A percentile compares a stretch with the other conserved stretches of the same genome.
Evolutionary conservation across 1,140 invertebrate genomes (phyloP).

Genomic region (Zaprionus inermis): DNA sequence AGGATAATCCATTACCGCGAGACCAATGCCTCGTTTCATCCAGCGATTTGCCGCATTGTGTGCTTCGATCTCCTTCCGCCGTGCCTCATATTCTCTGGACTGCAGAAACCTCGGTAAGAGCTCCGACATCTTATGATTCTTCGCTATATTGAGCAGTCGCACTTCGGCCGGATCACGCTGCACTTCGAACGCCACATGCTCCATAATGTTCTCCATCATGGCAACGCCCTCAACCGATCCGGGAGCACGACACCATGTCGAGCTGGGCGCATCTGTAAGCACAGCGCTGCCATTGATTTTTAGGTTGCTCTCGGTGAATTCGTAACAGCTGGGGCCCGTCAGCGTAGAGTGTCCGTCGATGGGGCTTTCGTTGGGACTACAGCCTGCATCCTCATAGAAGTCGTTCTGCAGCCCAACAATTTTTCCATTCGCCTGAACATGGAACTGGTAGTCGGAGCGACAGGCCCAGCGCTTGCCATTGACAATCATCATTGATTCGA

Average conservation of each 20-base stretch:
- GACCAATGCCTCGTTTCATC: conserved; percentile 87
- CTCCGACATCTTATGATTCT: conserved; percentile 83
- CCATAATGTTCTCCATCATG: conserved; percentile 92
- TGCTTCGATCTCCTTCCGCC: conserved; percentile 85
- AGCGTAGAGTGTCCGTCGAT: conserved; percentile 78
- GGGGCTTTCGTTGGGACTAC: conserved; percentile 86
- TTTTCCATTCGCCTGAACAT: conserved; percentile 87
- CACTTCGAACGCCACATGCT: conserved; percentile 89
- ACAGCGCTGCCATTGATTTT: conserved; percentile 85
- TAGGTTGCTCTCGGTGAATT: conserved; percentile 84
- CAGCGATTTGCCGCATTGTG: conserved; percentile 88
- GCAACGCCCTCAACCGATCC: conserved; percentile 88
- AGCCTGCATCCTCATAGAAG: conserved; percentile 88
- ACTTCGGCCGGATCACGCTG: conserved; percentile 89
- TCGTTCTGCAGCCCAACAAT: conserved; percentile 88
- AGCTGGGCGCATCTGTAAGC: conserved; percentile 87
- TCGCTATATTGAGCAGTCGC: conserved; percentile 87
- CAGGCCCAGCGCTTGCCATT: conserved; percentile 87
- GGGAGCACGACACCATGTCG: conserved; percentile 87
- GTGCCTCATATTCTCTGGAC: conserved; percentile 85
- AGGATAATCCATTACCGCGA: conserved; percentile 87
- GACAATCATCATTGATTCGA: conserved; percentile 88
- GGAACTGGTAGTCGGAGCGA: conserved; percentile 86
- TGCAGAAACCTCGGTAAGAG: conserved; percentile 67
- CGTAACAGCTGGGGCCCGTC: conserved; percentile 87